Base-by-base conservation (phyloP, 2,113 vertebrate genomes). In the Himantopus leucocephalus region DNA sequence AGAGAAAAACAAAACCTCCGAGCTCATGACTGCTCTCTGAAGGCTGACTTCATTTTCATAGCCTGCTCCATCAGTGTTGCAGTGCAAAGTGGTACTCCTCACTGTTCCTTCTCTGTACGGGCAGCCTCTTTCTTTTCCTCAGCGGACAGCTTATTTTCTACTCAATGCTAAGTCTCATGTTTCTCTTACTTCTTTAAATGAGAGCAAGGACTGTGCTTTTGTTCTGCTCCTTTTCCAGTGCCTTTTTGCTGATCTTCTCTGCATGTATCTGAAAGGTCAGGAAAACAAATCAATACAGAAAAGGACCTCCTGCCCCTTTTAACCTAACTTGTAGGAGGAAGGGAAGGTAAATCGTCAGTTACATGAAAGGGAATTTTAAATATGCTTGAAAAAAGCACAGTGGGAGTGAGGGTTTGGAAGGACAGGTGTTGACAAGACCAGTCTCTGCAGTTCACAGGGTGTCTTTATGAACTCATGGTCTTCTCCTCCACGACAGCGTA, bases 311-410 rank as follows among this genome's bases (percentile, higher is more conserved):
- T 95, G 95, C 94, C 88, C 91, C 92, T 93, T 92, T 92, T 96
- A 96, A 91, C 91, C 63, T 70, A 94, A 90, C 76, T 29, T 85
- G 43, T 34, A 88, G 91, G 90, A 95, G 62, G 85, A 81, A 93
- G 60, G 85, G 50, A 85, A 88, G 73, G 62, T 71, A 94, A 92
- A 93, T 85, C 1, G 5, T 88, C 74, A 47, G 91, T 97, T 92
- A 78, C 26, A 88, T 96, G 93, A 97, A 98, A 98, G 75, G 56
- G 95, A 97, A 93, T 97, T 97, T 80, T 94, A 97, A 97, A 97
- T 93, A 86, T 80, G 47, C 73, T 79, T 20, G 88, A 90, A 92
- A 94, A 95, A 92, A 92, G 63, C 94, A 29, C 96, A 89, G 60
- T 58, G 60, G 58, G 78, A 93, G 58, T 12, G 71, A 88, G 73